These are phyloP conservation scores for Papilio elwesi DNA, from an alignment of 2,888 invertebrate species.

Conservation along the genomic window DNA sequence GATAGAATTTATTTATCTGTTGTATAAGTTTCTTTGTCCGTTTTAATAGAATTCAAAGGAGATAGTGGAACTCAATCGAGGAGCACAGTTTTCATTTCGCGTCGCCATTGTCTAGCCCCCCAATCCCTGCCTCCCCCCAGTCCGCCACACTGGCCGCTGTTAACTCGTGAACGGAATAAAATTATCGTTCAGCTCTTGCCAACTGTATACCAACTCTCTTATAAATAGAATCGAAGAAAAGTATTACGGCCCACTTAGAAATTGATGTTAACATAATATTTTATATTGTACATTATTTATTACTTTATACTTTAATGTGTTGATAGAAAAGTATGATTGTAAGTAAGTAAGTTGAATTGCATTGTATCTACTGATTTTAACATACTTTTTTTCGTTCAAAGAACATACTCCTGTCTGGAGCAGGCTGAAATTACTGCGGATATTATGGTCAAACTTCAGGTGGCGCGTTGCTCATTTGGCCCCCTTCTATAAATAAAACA, in stretches of 20 bases:
- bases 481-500: too few species aligned
- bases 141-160: neutral
- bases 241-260: conserved; percentile 4
- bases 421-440: too few species aligned
- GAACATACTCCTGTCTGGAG: too few species aligned
- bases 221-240: conserved; percentile 7
- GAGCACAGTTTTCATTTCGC: conserved; percentile 21
- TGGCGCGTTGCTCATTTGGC: too few species aligned
- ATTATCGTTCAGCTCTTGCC: conserved; percentile 11
- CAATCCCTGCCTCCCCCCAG: neutral
- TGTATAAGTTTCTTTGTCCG: conserved; percentile 23
- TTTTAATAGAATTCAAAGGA: conserved; percentile 25
- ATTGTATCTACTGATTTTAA: too few species aligned
- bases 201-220: conserved; percentile 12
- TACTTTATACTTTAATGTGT: too few species aligned
- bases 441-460: too few species aligned
- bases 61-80: conserved; percentile 27
- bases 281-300: too few species aligned
- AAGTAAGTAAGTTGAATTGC: too few species aligned
- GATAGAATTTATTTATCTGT: conserved; percentile 18
- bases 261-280: neutral
- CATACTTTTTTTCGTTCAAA: too few species aligned
- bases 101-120: conserved; percentile 4
- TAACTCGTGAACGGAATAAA: conserved; percentile 23
- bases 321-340: too few species aligned